A percentile compares a stretch with the other conserved stretches of the same genome.
phyloP scores from a whole-genome alignment of 2,113 vertebrate species.

The Indicator indicator region DNA sequence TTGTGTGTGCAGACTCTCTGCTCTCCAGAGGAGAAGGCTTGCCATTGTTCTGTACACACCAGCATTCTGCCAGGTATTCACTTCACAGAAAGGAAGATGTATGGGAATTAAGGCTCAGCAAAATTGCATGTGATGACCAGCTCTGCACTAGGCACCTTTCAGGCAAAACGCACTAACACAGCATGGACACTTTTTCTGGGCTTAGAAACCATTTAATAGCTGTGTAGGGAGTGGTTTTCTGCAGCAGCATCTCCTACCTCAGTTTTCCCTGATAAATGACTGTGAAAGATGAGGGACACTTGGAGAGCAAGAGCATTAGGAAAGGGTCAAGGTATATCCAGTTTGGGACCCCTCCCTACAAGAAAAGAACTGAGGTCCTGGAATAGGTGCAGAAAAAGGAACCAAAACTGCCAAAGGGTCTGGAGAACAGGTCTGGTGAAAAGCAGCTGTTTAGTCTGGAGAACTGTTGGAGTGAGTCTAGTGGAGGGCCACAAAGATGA shows the following conservation, averaged over 20 bases:
- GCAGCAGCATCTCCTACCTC: not conserved
- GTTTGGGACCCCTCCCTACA: too few relatives aligned
- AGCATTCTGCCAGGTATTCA: not conserved
- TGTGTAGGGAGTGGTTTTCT: too few relatives aligned
- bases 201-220: too few relatives aligned
- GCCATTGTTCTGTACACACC: not conserved
- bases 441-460: too few relatives aligned
- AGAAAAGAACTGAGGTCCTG: too few relatives aligned
- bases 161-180: not conserved
- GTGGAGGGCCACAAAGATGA: too few relatives aligned
- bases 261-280: not conserved
- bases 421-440: too few relatives aligned
- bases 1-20: not conserved
- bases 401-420: too few relatives aligned
- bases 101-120: not conserved
- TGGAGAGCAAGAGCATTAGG: not conserved
- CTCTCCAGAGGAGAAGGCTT: not conserved
- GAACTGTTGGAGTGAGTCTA: too few relatives aligned
- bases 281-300: not conserved
- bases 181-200: not conserved
- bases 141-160: not conserved
- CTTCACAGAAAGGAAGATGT: not conserved
- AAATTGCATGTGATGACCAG: not conserved
- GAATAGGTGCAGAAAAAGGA: too few relatives aligned
- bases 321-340: not conserved